These are phyloP conservation scores for Zaprionus lachaisei DNA, from an alignment of 1,140 invertebrate genomes.

Conservation along the genomic window DNA sequence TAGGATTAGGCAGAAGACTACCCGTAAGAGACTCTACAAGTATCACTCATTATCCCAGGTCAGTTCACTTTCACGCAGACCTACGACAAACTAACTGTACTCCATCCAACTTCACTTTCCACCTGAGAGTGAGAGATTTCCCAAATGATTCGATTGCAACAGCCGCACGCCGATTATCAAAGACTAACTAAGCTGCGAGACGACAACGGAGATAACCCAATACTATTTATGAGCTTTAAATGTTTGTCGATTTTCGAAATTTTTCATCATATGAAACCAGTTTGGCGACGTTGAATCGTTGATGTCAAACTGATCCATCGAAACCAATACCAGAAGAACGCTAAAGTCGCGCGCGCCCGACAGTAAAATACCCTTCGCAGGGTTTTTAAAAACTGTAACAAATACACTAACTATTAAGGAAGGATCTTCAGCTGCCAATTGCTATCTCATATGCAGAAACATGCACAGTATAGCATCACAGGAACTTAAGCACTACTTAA, in stretches of 20 bases:
- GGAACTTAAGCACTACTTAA: no score
- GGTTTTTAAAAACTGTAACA: no score
- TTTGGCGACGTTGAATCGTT: conserved; percentile 61
- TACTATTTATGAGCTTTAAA: conserved; percentile 73
- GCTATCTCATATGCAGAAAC: no score
- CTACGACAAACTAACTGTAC: conserved; percentile 77
- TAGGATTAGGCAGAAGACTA: conserved; percentile 7
- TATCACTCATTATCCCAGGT: conserved; percentile 41
- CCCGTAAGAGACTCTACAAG: neutral
- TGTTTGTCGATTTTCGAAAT: conserved; percentile 77
- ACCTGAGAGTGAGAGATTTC: conserved; percentile 33
- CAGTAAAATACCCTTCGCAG: no score
- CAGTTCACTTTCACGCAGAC: conserved; percentile 63
- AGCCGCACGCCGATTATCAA: conserved; percentile 45
- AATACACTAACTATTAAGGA: no score
- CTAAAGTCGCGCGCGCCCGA: neutral
- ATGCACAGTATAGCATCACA: no score
- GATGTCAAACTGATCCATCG: conserved; percentile 75
- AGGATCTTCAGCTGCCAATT: no score
- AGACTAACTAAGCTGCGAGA: conserved; percentile 34
- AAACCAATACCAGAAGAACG: neutral
- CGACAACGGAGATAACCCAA: conserved; percentile 38
- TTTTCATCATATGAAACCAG: conserved; percentile 61
- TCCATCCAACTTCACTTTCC: conserved; percentile 60
- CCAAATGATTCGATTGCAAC: conserved; percentile 57